Evolutionary conservation across 2,888 invertebrate species (phyloP), one percentile per base, ranked within the genome.

Genomic region (Frankliniella intonsa): DNA sequence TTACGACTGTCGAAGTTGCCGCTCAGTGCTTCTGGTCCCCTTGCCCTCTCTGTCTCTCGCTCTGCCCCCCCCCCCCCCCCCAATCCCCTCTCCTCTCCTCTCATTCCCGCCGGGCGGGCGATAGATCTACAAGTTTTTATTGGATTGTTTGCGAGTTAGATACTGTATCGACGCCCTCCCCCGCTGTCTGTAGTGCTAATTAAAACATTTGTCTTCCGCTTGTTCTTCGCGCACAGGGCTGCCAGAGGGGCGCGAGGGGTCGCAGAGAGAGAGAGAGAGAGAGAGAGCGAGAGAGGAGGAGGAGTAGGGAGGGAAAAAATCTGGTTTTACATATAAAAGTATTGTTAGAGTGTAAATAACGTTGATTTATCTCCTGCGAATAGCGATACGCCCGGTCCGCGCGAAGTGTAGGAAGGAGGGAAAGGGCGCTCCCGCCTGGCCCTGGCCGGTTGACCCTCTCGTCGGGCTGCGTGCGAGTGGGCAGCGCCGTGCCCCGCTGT

Each of bases 41-140:
- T 80, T 55, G 50, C 81, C 50, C 81, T 83, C 65, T 81, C 81
- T 80, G n/a, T 25, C 81, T 80, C 50, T 50, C 82, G 14, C n/a
- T 50, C 51, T 80, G 79, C 17, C 51, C 11, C 50, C 0, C 69
- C 84, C 84, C 84, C 84, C 83, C 84, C 83, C 83, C 81, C 83
- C 83, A n/a, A n/a, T n/a, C 38, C 38, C 38, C 83, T 81, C 50
- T 82, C 51, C 80, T 80, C 62, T 82, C 82, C 55, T 83, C 82
- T 82, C 80, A 82, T 83, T 80, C 81, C 80, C 65, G 55, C 82
- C 80, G 38, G 38, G 27, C 51, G 69, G 69, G 25, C 69, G 69
- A 76, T 76, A 76, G 69, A 76, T 76, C 69, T 76, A 76, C 69
- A 76, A 76, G 69, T 76, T 76, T 76, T 76, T 76, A 76, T 76